These are phyloP conservation scores for Choreutis nemorana DNA, from an alignment of 2,888 invertebrate genomes.

Conservation along the genomic window DNA sequence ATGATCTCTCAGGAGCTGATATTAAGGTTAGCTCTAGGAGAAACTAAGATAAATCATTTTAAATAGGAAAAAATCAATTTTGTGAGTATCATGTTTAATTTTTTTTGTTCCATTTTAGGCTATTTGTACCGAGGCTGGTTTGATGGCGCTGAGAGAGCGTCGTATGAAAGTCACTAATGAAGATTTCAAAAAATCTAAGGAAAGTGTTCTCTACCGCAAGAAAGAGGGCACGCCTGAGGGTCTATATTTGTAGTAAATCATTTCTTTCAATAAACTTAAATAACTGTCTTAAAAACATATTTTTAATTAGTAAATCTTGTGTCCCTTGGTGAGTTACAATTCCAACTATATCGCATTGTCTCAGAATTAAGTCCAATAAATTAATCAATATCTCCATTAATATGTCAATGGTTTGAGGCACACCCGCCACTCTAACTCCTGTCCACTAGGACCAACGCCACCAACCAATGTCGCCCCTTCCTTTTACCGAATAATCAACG, in stretches of 20 bases:
- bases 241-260: conserved; percentile 96
- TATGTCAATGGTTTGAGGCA: too few species aligned
- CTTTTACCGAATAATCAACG: conserved; percentile 1
- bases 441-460: too few species aligned
- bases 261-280: too few species aligned
- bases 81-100: conserved; percentile 4
- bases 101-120: conserved; percentile 76
- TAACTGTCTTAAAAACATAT: too few species aligned
- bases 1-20: conserved; percentile 97
- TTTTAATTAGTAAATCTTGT: too few species aligned
- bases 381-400: too few species aligned
- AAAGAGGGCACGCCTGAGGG: conserved; percentile 99
- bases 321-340: too few species aligned
- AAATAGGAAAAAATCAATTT: conserved; percentile 1
- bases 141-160: conserved; percentile 96
- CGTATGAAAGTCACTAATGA: conserved; percentile 99
- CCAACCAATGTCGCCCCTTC: too few species aligned
- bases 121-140: conserved; percentile 98
- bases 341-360: too few species aligned
- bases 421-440: too few species aligned
- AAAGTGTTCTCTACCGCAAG: conserved; percentile 98
- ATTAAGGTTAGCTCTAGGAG: conserved; percentile 75
- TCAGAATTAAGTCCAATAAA: too few species aligned
- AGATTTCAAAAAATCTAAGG: conserved; percentile 99
- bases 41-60: neutral